Evolutionary conservation across 2,888 invertebrate species (phyloP), one percentile per base, ranked within the genome.

Genomic region (Apotomis capreana): DNA sequence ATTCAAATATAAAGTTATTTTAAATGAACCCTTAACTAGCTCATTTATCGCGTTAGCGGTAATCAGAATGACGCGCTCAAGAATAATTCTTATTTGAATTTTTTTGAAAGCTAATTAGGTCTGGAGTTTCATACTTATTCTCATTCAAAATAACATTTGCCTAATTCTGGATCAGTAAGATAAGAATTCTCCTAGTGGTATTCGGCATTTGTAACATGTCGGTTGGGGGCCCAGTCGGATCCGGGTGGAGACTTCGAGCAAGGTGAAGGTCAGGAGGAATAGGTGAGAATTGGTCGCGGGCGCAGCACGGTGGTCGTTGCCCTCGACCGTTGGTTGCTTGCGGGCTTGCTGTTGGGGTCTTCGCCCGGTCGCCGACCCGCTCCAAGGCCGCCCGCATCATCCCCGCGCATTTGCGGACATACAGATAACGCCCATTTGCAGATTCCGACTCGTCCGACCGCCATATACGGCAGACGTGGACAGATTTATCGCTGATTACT

Each of bases 311-410:
- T 89, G 91, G 92, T 90, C 92, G 91, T 92, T 92, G 92, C 91
- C 92, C 92, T 90, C 92, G 87, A 90, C 92, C 91, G 92, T 91
- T 92, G 92, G 89, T 88, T 91, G 87, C 85, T 89, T 81, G 82
- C 81, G 81, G 82, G 78, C 79, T 79, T 86, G 92, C 89, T 91
- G 90, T 83, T 89, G 87, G 86, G 92, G 92, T 92, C 92, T 92
- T 90, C 91, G 92, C 83, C 93, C 92, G 93, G 92, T 93, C 92
- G 89, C 85, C 92, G 92, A 93, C 92, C 92, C 88, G 88, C 77
- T 78, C 85, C 92, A 92, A 92, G 92, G 92, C 91, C 92, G 89
- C 88, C 90, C 90, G 90, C 91, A 91, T 90, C 91, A 91, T 89
- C 91, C 91, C 90, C 88, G 87, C 89, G 77, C 83, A 81, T 83